Base-by-base conservation (phyloP, 2,113 vertebrate species). In the Furnarius figulus region DNA sequence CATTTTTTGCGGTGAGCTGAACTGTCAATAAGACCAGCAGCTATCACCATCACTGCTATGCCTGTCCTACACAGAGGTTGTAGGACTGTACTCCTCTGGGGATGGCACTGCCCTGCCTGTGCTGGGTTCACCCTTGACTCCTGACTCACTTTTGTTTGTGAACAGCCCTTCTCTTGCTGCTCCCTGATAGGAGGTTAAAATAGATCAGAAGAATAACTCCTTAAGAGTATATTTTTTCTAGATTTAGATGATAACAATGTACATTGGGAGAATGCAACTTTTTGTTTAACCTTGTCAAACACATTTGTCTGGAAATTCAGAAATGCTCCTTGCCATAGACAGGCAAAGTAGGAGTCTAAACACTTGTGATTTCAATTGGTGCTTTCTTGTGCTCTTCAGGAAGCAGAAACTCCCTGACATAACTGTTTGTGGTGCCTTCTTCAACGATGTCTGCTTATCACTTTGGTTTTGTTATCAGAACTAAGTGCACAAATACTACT, bases 311-410 rank as follows among this genome's bases (percentile, higher is more conserved):
- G 62, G 33, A 76, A 92, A 83, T 61, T 16, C 0, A 2, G 12
- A 0, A 0, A 56, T 22, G 8, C 2, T 75, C 16, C 14, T 79
- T 67, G 8, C 5, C 39, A 75, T 24, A 50, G 7, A 9, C 3
- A 47, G 28, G 11, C 14, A 76, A 63, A 17, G 9, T 47, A 33
- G 46, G 10, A n/a, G 2, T n/a, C 40, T 65, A 44, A 78, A 65
- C 4, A 20, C 8, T 66, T 33, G 28, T 66, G 11, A 4, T 63
- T 40, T 70, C 13, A 90, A 37, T 22, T 61, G 30, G 10, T 67
- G 42, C 5, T 27, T 68, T 59, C 33, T 52, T 66, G 13, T 61
- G 9, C n/a, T 52, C 16, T 66, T 39, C 59, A 52, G 10, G 27
- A 83, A 70, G 4, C 22, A 90, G 53, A 95, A 83, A 30, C 5